Evolutionary conservation across 2,113 vertebrate species (phyloP).

Genomic region (Okapia johnstoni): DNA sequence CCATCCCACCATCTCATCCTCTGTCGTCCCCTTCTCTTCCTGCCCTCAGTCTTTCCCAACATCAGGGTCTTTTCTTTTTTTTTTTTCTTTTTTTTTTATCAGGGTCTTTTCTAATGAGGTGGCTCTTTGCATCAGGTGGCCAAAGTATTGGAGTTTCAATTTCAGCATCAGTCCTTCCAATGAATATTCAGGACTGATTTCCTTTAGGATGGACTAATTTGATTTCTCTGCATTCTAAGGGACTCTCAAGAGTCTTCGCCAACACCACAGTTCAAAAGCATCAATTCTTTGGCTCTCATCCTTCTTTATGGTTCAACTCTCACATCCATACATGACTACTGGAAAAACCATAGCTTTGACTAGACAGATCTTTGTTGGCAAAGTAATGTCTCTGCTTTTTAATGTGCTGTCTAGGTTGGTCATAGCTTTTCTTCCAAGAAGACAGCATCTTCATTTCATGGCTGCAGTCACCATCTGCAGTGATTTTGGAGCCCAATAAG

Average conservation of each 20-base stretch:
- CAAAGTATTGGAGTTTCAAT: neutral
- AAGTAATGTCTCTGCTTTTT: neutral
- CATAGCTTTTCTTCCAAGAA: neutral
- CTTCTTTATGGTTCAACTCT: neutral
- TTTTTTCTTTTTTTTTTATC: no score
- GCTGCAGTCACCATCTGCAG: neutral
- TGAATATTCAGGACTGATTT: neutral
- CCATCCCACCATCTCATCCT: neutral
- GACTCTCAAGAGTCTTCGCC: neutral
- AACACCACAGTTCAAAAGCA: neutral
- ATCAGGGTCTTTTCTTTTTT: neutral
- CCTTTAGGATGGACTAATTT: neutral
- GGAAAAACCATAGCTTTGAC: neutral
- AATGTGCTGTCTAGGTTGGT: neutral
- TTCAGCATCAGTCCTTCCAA: neutral
- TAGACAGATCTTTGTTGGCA: neutral
- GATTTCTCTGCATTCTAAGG: neutral
- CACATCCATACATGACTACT: neutral
- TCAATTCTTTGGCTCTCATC: rapidly evolving
- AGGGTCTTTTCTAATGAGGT: neutral
- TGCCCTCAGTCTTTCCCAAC: neutral
- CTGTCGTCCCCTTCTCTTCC: neutral
- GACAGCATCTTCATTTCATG: neutral
- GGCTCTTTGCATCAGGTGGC: neutral
- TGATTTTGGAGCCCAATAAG: neutral